phyloP scores from a whole-genome alignment of 2,797 vertebrate species.

The Melanotaenia maccullochi region DNA sequence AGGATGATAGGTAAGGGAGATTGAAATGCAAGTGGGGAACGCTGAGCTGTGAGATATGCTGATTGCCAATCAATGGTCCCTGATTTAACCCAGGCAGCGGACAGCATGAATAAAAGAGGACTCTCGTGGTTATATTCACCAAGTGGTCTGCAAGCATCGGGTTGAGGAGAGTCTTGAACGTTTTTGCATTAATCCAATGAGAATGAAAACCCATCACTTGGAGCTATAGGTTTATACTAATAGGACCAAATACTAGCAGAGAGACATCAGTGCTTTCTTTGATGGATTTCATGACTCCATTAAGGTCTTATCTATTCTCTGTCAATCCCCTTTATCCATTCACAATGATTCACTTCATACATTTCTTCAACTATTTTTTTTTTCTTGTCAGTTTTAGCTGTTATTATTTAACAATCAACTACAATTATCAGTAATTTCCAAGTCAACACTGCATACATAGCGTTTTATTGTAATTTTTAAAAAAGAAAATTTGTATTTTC shows the following conservation, averaged over 20 bases:
- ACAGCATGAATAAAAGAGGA: conserved; percentile 73
- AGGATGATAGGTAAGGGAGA: conserved; percentile 52
- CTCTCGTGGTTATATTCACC: conserved; percentile 56
- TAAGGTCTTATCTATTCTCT: conserved; percentile 55
- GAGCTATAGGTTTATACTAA: conserved; percentile 67
- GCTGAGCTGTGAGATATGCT: conserved; percentile 66
- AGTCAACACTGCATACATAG: background rate
- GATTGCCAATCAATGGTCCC: conserved; percentile 80
- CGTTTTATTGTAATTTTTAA: background rate
- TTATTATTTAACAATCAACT: conserved; percentile 28
- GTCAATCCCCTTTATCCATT: conserved; percentile 38
- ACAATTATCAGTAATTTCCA: conserved; percentile 7
- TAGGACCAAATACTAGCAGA: conserved; percentile 56
- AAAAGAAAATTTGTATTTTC: background rate
- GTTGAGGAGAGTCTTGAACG: conserved; percentile 33
- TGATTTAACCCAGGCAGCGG: conserved; percentile 70
- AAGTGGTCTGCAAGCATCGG: conserved; percentile 50
- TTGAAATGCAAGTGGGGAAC: conserved; percentile 64
- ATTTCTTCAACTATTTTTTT: conserved; percentile 30
- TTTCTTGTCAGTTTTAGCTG: conserved; percentile 18
- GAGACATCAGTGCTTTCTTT: conserved; percentile 55
- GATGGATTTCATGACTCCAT: conserved; percentile 72
- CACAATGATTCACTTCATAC: conserved; percentile 20
- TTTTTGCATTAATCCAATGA: conserved; percentile 38
- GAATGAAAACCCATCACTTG: conserved; percentile 59